Evolutionary conservation across 2,888 invertebrate species (phyloP), one percentile per base, ranked within the genome.

Genomic region (Drosophila mulleri): DNA sequence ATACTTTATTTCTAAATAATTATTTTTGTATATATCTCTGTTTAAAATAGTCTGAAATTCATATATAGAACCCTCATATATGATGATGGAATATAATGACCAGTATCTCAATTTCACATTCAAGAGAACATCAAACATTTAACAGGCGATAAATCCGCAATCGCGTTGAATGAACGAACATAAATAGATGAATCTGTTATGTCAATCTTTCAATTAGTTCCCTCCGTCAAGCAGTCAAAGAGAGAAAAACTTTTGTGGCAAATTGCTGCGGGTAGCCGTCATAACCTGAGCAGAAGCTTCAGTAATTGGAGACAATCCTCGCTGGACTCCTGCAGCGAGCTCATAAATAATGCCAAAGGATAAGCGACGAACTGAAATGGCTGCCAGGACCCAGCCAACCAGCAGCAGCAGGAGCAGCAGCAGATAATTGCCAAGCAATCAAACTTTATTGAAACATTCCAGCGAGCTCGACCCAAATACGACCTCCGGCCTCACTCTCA

Each of bases 381-480:
- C 23, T 20, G 82, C 82, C 86, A 80, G 78, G 64, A 57, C 54
- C 67, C 76, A 26, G 26, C 39, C 74, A 76, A 80, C 82, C 86
- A 74, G 26, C 26, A 26, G 26, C 26, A 26, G 26, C 26, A 26
- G 26, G 7, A 26, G 26, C 26, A 26, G 82, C 67, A 18, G 54
- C 41, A 86, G 88, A 88, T 86, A 88, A 88, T 86, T 88, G 88
- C 79, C 87, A 72, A 69, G 66, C 86, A 86, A 86, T 86, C 88
- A 88, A 84, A 86, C 79, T 77, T 86, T 88, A 80, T 81, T 82
- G 87, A 82, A 77, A 84, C 77, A 75, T 79, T 75, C 67, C 75
- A 52, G 62, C 67, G 67, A 66, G 54, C 63, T 60, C 47, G 41
- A 59, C 52, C 47, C 57, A 44, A 58, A 63, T 68, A 44, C 57